Evolutionary conservation across 2,888 invertebrate genomes (phyloP).

Genomic region (Unio pictorum): DNA sequence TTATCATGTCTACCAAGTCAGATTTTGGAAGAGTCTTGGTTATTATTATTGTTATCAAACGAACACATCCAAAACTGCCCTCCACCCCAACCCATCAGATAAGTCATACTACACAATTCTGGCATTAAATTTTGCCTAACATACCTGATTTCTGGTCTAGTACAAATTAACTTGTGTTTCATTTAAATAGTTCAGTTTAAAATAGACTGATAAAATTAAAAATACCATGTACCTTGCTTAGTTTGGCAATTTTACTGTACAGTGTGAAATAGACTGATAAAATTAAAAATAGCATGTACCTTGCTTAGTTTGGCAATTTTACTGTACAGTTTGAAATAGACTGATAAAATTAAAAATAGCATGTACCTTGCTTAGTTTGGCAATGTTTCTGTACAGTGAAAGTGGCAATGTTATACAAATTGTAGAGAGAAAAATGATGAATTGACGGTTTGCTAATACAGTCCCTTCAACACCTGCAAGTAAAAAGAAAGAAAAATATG

Average conservation of each 20-base stretch:
- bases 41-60: too few relatives aligned
- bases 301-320: slow-evolving; percentile 82
- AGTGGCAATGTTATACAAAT: slow-evolving; percentile 83
- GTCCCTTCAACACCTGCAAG: slow-evolving; percentile 63
- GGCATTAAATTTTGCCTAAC: too few relatives aligned
- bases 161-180: too few relatives aligned
- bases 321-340: slow-evolving; percentile 77
- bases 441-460: slow-evolving; percentile 20
- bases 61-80: too few relatives aligned
- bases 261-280: slow-evolving; percentile 72
- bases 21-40: too few relatives aligned
- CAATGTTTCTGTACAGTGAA: slow-evolving; percentile 84
- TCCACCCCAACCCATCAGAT: too few relatives aligned
- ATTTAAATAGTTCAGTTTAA: too few relatives aligned
- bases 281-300: slow-evolving; percentile 62
- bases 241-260: slow-evolving; percentile 82
- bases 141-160: too few relatives aligned
- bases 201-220: not conserved
- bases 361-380: slow-evolving; percentile 78
- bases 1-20: too few relatives aligned
- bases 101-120: too few relatives aligned
- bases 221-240: slow-evolving; percentile 76
- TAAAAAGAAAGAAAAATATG: slow-evolving; percentile 72
- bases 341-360: not conserved
- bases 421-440: slow-evolving; percentile 75